A percentile compares a stretch with the other conserved stretches of the same genome.
Conservation (phyloP, 2,797 vertebrate species). For the Luscinia megarhynchos region DNA sequence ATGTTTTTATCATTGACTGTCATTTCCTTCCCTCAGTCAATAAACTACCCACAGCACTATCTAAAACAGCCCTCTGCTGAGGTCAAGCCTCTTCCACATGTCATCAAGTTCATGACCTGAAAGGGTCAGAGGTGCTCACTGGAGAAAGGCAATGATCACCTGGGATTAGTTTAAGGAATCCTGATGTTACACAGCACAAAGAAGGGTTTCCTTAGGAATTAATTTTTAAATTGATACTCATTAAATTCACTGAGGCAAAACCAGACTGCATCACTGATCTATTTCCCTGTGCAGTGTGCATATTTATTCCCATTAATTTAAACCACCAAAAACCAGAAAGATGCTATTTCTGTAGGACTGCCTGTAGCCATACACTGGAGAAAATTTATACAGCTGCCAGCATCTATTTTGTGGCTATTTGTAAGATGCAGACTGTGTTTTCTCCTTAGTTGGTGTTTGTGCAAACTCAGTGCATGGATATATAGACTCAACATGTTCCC, state of each 20-base stretch:
- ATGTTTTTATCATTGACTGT: not conserved
- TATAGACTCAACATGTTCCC: fast-evolving
- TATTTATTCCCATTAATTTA: not conserved
- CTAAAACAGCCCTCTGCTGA: not conserved
- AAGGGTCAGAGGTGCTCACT: not conserved
- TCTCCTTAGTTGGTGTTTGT: not conserved
- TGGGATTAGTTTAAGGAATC: not conserved
- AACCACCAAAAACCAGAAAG: not conserved
- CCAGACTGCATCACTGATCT: not conserved
- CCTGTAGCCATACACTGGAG: not conserved
- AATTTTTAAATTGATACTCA: conserved; percentile 3
- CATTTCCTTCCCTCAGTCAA: not conserved
- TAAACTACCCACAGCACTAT: not conserved
- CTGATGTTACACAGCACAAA: not conserved
- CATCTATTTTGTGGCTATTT: not conserved
- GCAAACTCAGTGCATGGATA: not conserved
- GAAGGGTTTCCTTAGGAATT: not conserved
- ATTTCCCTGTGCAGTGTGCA: not conserved
- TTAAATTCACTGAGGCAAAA: not conserved
- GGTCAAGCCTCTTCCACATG: not conserved
- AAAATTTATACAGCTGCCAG: not conserved
- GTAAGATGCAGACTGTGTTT: not conserved
- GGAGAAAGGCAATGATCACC: not conserved
- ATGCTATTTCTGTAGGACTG: not conserved
- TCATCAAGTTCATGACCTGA: not conserved